Evolutionary conservation across 2,113 vertebrate genomes (phyloP).

Genomic region (Pomatorhinus ruficollis): DNA sequence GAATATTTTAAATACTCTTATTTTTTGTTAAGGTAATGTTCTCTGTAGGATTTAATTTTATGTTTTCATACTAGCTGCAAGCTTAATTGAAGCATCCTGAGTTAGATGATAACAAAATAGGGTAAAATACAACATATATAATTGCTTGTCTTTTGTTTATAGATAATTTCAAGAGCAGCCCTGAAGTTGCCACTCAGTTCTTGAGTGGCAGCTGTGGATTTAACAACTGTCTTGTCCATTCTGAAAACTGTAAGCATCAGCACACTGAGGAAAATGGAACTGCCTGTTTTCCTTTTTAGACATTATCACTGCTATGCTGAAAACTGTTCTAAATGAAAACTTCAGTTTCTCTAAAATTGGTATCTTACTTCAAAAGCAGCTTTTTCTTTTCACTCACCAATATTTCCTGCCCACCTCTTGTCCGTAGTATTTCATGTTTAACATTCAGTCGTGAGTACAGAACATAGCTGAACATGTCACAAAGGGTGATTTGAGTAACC

Average conservation of each 20-base stretch:
- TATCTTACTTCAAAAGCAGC: not conserved
- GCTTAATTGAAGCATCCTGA: not conserved
- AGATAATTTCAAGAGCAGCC: not conserved
- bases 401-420: accelerated
- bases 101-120: not conserved
- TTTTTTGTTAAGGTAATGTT: not conserved
- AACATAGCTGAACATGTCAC: not conserved
- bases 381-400: not conserved
- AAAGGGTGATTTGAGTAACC: not conserved
- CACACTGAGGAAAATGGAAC: not conserved
- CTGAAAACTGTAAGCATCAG: not conserved
- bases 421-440: not conserved
- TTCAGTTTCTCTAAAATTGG: not conserved
- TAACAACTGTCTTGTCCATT: not conserved
- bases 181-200: not conserved
- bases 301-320: not conserved
- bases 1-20: not conserved
- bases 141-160: not conserved
- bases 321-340: not conserved
- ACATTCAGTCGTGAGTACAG: not conserved
- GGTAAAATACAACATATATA: not conserved
- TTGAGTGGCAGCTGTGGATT: not conserved
- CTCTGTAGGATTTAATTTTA: not conserved
- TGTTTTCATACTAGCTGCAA: not conserved
- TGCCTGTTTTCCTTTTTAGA: not conserved